Percentiles rank a stretch among this genome's conserved stretches.
These are phyloP conservation scores for Boloria selene DNA, from an alignment of 2,888 invertebrate genomes.

Conservation along the genomic window DNA sequence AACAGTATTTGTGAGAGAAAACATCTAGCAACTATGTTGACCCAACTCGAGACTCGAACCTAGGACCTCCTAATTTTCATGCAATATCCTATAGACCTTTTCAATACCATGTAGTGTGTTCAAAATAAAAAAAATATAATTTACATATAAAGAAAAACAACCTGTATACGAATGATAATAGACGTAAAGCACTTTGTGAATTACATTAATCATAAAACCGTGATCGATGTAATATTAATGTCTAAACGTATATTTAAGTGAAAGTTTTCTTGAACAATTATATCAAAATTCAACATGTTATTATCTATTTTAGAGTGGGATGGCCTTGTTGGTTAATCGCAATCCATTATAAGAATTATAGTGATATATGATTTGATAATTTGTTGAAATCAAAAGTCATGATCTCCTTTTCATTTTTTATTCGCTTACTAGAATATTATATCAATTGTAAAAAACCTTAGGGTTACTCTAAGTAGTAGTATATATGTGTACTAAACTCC, in stretches of 20 bases:
- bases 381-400: too few species aligned
- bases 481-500: too few species aligned
- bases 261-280: conserved; percentile 39
- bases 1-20: too few species aligned
- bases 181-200: conserved; percentile 45
- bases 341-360: background rate
- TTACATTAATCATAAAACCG: conserved; percentile 58
- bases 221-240: conserved; percentile 46
- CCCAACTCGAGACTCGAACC: too few species aligned
- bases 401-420: too few species aligned
- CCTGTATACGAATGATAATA: conserved; percentile 41
- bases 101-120: too few species aligned
- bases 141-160: conserved; percentile 30
- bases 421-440: too few species aligned
- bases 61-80: too few species aligned
- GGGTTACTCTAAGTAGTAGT: too few species aligned
- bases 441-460: too few species aligned
- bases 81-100: too few species aligned
- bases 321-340: conserved; percentile 2
- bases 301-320: conserved; percentile 31
- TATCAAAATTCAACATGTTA: conserved; percentile 24
- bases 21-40: too few species aligned
- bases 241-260: conserved; percentile 37
- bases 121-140: background rate
- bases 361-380: background rate